A percentile compares a stretch with the other conserved stretches of the same genome.
Conservation (phyloP, 2,797 vertebrate species). For the Sandelia bainsii region DNA sequence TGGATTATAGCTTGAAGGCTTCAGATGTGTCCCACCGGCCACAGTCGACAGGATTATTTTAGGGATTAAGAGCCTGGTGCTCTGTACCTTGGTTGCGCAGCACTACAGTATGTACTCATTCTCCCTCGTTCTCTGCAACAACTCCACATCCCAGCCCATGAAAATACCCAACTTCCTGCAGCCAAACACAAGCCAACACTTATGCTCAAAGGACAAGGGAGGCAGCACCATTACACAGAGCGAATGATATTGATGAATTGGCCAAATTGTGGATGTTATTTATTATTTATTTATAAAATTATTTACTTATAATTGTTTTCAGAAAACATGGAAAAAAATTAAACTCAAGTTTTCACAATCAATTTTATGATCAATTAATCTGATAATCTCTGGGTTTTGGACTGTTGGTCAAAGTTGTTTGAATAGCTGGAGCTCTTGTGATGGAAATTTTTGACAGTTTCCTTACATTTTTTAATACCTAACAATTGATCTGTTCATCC, state of each 20-base stretch:
- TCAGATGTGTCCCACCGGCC: constrained; percentile 78
- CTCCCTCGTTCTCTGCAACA: constrained; percentile 49
- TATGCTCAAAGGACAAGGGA: background rate
- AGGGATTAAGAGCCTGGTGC: constrained; percentile 80
- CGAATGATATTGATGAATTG: background rate
- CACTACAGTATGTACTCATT: constrained; percentile 67
- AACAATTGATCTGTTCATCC: too few relatives aligned
- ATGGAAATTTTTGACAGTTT: too few relatives aligned
- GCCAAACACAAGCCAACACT: constrained; percentile 18
- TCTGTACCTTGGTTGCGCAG: constrained; percentile 72
- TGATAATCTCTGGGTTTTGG: too few relatives aligned
- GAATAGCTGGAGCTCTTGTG: too few relatives aligned
- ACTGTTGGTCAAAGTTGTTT: too few relatives aligned
- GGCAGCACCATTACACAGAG: background rate
- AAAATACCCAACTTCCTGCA: constrained; percentile 29
- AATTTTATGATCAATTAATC: too few relatives aligned
- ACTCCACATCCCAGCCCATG: constrained; percentile 32
- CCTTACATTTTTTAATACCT: too few relatives aligned
- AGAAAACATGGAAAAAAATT: too few relatives aligned
- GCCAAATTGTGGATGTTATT: background rate
- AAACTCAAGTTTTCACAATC: too few relatives aligned
- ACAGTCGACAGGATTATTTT: constrained; percentile 81
- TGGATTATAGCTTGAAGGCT: constrained; percentile 78
- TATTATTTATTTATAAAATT: too few relatives aligned
- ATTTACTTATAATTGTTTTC: too few relatives aligned